Conservation (phyloP, 1,140 invertebrate genomes). For the Magallana gigas region DNA sequence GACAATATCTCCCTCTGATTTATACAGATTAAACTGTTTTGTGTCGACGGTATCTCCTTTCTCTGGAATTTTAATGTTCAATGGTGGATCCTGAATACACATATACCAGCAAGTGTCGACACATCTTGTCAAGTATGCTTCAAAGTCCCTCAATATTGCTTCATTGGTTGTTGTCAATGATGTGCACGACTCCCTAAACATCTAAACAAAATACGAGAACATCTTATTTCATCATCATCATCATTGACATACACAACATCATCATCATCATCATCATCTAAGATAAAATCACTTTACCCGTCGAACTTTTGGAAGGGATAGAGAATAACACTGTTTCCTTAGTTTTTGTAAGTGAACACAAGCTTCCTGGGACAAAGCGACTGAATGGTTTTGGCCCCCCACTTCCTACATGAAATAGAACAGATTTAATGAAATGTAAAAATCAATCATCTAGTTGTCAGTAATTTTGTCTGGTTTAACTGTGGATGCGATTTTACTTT, state of each 20-base stretch:
- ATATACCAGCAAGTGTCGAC: conserved; percentile 41
- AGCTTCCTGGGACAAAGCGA: neutral
- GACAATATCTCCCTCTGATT: conserved; percentile 36
- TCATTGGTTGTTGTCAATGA: neutral
- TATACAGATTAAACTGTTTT: conserved; percentile 31
- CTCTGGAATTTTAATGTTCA: conserved; percentile 33
- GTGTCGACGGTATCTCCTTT: conserved; percentile 42
- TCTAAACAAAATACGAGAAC: neutral
- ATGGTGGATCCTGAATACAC: conserved; percentile 41
- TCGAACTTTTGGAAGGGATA: neutral
- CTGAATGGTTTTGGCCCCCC: too few relatives aligned
- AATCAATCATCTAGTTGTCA: too few relatives aligned
- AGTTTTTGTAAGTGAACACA: neutral
- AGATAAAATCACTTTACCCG: neutral
- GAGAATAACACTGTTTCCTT: conserved; percentile 1
- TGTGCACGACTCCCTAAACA: neutral
- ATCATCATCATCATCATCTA: neutral
- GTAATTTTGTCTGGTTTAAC: too few relatives aligned
- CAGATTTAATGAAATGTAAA: too few relatives aligned
- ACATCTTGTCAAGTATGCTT: conserved; percentile 26
- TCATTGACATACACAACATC: neutral
- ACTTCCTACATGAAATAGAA: too few relatives aligned
- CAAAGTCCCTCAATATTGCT: neutral
- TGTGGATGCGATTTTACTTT: too few relatives aligned
- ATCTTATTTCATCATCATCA: neutral